A percentile compares a stretch with the other conserved stretches of the same genome.
Conservation (phyloP, 2,113 vertebrate genomes). For the Macquaria ambigua region DNA sequence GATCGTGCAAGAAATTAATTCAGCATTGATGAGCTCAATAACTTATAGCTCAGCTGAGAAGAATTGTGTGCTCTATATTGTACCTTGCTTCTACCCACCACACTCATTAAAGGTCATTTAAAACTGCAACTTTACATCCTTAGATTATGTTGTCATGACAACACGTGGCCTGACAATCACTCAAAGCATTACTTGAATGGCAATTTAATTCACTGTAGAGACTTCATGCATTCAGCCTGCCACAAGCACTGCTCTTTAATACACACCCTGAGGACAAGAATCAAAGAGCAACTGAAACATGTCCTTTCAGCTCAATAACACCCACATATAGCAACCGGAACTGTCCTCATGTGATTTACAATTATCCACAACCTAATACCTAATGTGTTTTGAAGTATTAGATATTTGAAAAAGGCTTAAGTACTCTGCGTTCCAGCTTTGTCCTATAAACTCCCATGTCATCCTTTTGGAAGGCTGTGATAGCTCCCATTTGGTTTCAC, state of each 20-base stretch:
- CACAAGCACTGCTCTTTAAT: slow-evolving; percentile 2
- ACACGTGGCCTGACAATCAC: slow-evolving; percentile 10
- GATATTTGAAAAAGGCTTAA: neutral
- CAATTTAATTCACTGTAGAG: slow-evolving; percentile 8
- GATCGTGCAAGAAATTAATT: slow-evolving; percentile 4
- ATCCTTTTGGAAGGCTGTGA: neutral
- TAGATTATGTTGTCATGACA: slow-evolving; percentile 48
- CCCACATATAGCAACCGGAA: neutral
- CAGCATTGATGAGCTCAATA: neutral
- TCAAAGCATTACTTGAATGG: slow-evolving; percentile 5
- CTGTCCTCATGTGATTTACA: neutral
- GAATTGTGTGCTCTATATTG: neutral
- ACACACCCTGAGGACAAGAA: neutral
- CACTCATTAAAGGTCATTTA: slow-evolving; percentile 31
- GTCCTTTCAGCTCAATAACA: neutral
- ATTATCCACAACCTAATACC: neutral
- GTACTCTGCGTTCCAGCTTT: neutral
- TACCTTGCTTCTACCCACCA: neutral
- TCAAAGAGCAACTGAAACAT: neutral
- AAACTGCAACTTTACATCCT: slow-evolving; percentile 8
- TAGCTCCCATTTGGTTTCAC: neutral
- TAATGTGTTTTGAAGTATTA: neutral
- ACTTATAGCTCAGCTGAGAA: neutral
- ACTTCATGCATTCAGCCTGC: neutral
- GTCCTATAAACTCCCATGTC: neutral